phyloP scores from a whole-genome alignment of 2,113 vertebrate species.

The Malurus alboscapulatus region DNA sequence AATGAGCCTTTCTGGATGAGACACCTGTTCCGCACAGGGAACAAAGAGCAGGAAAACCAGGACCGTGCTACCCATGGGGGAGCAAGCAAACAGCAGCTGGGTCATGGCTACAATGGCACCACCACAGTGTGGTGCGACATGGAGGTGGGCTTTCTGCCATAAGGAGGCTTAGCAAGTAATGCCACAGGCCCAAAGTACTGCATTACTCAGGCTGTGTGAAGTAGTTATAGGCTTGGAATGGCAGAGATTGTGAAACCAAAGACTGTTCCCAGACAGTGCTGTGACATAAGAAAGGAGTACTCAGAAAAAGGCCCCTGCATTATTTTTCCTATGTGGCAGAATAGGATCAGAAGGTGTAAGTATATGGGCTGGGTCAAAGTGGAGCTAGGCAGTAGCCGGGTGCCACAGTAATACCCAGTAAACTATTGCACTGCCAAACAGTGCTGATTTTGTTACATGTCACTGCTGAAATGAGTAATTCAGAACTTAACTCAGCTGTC shows the following conservation, averaged over 20 bases:
- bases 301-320: neutral
- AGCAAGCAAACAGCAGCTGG: rapidly evolving
- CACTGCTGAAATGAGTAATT: neutral
- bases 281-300: neutral
- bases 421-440: neutral
- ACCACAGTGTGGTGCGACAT: rapidly evolving
- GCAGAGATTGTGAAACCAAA: neutral
- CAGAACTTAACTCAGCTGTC: neutral
- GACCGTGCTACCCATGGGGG: neutral
- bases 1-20: neutral
- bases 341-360: neutral
- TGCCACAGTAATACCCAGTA: neutral
- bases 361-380: neutral
- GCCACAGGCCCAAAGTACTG: neutral
- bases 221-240: neutral
- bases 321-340: neutral
- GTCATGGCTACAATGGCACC: neutral
- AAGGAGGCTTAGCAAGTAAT: neutral
- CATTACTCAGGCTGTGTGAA: neutral
- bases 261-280: neutral
- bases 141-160: neutral
- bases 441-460: neutral
- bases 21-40: neutral
- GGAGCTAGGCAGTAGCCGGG: rapidly evolving
- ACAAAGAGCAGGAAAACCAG: neutral